Base-by-base conservation (phyloP, 2,113 vertebrate species). In the Opisthocomus hoazin region DNA sequence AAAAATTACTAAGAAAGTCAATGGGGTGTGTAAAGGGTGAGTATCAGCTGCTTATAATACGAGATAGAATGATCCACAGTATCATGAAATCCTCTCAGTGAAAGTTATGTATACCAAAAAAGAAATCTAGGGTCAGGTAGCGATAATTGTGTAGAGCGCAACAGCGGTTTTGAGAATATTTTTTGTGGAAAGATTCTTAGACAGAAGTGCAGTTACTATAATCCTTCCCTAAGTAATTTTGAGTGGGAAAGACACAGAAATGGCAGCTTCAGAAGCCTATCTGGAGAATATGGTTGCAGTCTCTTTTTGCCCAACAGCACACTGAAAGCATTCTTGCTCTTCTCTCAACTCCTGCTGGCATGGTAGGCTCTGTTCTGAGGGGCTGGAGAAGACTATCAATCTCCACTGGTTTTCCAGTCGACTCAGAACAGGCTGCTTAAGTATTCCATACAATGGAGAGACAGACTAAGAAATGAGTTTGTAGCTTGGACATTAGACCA, bases 271-370 rank as follows among this genome's bases (percentile, higher is more conserved):
- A 74, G 29, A 69, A 82, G 29, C 48, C 27, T 51, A 4, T 46
- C n/a, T 46, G 37, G 36, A 64, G 43, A 24, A 66, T 17, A 37
- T 34, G 2, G 12, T 34, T 68, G 10, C 56, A 41, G 23, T 29
- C 22, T 69, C 19, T 19, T 80, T 71, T 92, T 36, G 45, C 16
- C 19, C 12, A 58, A 21, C 7, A 83, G 18, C 34, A 85, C 24
- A 46, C 32, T 58, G 69, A 56, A 57, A 48, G 32, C 22, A 34
- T 4, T 34, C 10, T 10, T 43, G 17, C 0, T 0, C 3, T 23
- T 71, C n/a, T 58, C 20, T 61, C 34, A 41, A 6, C 8, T 71
- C 53, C 15, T 1, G 1, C 16, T 75, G 32, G 5, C 32, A 15
- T 3, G 6, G 29, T 9, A 53, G 34, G 29, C 17, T 64, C 20